Percentiles rank a stretch among this genome's conserved stretches.
Evolutionary conservation across 2,797 vertebrate genomes (phyloP).

Genomic region (Etheostoma perlongum): DNA sequence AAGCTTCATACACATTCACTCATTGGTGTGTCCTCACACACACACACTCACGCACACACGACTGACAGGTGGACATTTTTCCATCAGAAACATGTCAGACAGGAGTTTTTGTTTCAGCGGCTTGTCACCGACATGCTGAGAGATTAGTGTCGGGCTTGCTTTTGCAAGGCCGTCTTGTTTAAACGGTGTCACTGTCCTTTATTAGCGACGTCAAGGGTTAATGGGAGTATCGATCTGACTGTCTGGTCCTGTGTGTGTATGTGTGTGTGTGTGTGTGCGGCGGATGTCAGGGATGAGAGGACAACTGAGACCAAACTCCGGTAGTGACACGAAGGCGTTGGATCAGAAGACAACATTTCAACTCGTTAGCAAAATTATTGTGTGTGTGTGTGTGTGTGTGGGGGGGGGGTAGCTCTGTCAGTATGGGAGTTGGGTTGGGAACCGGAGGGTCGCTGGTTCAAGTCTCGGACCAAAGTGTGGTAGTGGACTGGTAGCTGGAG

Average conservation of each 20-base stretch:
- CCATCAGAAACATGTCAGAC: constrained; percentile 17
- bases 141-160: constrained; percentile 41
- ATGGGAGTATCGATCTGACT: constrained; percentile 77
- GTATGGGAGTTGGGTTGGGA: too few species aligned
- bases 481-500: too few species aligned
- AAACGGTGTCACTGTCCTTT: constrained; percentile 73
- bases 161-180: constrained; percentile 34
- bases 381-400: too few species aligned
- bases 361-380: not conserved
- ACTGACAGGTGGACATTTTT: constrained; percentile 42
- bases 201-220: constrained; percentile 76
- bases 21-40: constrained; percentile 64
- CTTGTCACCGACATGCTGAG: constrained; percentile 47
- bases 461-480: too few species aligned
- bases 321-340: constrained; percentile 26
- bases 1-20: constrained; percentile 52
- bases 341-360: not conserved
- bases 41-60: constrained; percentile 3
- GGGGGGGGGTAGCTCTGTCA: too few species aligned
- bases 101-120: constrained; percentile 12
- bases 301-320: constrained; percentile 49
- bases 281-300: constrained; percentile 39
- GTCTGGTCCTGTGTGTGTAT: constrained; percentile 54
- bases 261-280: not conserved
- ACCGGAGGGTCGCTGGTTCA: too few species aligned